Evolutionary conservation across 2,113 vertebrate species (phyloP).

Genomic region (Apistogramma diplotaenia): DNA sequence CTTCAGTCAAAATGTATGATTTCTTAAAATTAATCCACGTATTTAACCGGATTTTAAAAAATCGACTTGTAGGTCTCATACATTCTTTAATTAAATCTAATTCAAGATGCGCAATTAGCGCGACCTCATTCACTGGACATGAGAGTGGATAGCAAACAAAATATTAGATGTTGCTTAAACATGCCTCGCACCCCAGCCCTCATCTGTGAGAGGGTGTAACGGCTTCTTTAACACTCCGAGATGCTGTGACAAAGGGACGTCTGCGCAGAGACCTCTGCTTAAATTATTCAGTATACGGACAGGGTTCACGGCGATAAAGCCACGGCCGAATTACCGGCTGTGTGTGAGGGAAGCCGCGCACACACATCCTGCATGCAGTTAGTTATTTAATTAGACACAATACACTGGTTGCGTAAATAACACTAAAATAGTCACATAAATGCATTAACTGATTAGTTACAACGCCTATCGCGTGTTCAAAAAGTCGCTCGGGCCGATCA

Average conservation of each 20-base stretch:
- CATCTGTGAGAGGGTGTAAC: slow-evolving; percentile 66
- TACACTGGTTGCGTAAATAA: background rate
- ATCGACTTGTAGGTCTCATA: background rate
- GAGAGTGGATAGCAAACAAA: background rate
- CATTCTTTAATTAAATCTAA: background rate
- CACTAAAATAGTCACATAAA: background rate
- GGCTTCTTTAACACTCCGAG: slow-evolving; percentile 75
- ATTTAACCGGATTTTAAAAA: background rate
- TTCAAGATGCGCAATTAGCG: background rate
- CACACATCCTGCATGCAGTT: background rate
- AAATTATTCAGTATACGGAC: slow-evolving; percentile 80
- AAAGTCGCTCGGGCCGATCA: background rate
- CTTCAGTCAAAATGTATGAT: background rate
- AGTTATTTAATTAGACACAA: background rate
- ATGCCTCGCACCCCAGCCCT: background rate
- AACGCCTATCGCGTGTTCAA: background rate
- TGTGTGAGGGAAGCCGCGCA: background rate
- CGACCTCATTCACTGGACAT: background rate
- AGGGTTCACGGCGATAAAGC: slow-evolving; percentile 64
- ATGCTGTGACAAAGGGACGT: slow-evolving; percentile 80
- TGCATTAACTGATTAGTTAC: background rate
- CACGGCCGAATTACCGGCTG: slow-evolving; percentile 4
- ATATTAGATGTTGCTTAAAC: background rate
- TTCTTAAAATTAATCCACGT: background rate
- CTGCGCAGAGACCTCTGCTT: slow-evolving; percentile 70